Conservation (phyloP, 1,140 invertebrate species). For the Cherax destructor region DNA sequence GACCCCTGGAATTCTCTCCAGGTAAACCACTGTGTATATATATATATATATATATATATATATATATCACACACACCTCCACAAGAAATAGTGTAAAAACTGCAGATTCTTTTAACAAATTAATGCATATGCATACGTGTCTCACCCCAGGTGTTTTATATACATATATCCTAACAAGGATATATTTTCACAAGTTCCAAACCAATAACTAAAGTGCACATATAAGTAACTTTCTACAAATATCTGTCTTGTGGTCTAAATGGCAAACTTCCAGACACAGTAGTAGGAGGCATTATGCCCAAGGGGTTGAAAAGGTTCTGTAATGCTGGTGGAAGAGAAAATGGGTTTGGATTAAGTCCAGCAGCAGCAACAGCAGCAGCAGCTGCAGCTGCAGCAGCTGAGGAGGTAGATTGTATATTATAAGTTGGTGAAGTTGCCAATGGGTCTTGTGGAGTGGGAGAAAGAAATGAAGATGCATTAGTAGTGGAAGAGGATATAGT, state of each 20-base stretch:
- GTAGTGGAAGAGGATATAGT: conserved; percentile 32
- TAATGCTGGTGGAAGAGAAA: conserved; percentile 49
- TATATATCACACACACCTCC: no score
- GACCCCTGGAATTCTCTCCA: no score
- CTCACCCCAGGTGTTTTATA: not conserved
- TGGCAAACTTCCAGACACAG: conserved; percentile 44
- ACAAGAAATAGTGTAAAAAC: not conserved
- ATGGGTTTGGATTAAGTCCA: conserved; percentile 42
- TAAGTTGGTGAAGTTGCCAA: conserved; percentile 38
- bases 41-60: no score
- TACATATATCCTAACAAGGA: not conserved
- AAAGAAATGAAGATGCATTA: conserved; percentile 29
- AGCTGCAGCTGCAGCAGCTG: conserved; percentile 43
- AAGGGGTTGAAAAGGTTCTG: conserved; percentile 49
- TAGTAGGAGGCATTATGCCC: conserved; percentile 52
- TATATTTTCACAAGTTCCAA: not conserved
- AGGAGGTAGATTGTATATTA: conserved; percentile 30
- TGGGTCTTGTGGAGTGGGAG: conserved; percentile 46
- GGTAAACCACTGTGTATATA: no score
- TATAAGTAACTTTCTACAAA: conserved; percentile 9
- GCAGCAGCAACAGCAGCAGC: conserved; percentile 49
- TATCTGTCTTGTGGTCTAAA: conserved; percentile 56
- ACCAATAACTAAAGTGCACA: not conserved
- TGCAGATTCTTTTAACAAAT: not conserved
- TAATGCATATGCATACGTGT: not conserved